Base-by-base conservation (phyloP, 2,888 invertebrate genomes). In the Willowsia nigromaculata region DNA sequence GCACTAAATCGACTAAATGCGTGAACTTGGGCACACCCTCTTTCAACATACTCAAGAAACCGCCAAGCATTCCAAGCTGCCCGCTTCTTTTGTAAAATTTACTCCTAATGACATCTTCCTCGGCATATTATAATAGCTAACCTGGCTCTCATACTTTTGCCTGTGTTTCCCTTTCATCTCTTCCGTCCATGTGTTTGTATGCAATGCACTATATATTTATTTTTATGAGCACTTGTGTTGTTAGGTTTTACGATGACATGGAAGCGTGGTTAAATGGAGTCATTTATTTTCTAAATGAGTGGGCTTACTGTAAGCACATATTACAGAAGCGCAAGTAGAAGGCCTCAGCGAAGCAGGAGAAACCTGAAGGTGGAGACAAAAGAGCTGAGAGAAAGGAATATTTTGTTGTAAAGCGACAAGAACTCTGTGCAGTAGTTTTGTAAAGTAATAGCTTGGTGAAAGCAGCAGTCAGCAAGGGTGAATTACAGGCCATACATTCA, bases 231-330 rank as follows among this genome's bases (percentile, higher is more conserved):
- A 83, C 88, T 88, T 88, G 56, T 88, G 88, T 76, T 83, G 74
- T 88, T 76, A 68, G 68, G 82, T 88, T 88, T 88, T 83, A 88
- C 83, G 88, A 88, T 88, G 88, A 88, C 88, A 88, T 88, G 88
- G 76, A 88, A 88, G 88, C 88, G 82, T 88, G 74, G 88, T 83
- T 88, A 88, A 89, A 89, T 89, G 89, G 89, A 85, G 85, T 81
- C 89, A 89, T 89, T 85, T 89, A 89, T 89, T 85, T 89, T 85
- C 80, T 90, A 90, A 76, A 81, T 90, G 90, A 85, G 82, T 74
- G 62, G 82, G 80, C 82, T 86, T 90, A 90, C 15, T 74, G 37
- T 25, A 74, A 81, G 47, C 81, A 59, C 30, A 71, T 50, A 33
- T 25, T 40, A 3, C 1, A 62, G 62, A 5, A 62, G 62, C 13